Percentiles rank a stretch among this genome's conserved stretches.
Evolutionary conservation across 2,888 invertebrate genomes (phyloP).

Genomic region (Drosophila limbata): DNA sequence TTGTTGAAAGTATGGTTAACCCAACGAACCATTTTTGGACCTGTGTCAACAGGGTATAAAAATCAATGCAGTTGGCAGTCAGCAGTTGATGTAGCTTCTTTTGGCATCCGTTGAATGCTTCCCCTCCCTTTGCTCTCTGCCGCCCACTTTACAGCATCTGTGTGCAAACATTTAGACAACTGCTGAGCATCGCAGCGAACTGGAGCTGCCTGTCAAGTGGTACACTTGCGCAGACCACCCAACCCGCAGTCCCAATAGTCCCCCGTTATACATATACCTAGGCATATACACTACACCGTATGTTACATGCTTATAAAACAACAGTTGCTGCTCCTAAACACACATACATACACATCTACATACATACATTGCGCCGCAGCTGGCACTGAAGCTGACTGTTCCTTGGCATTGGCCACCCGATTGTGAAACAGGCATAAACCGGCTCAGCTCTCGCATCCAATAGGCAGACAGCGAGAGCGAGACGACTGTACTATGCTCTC

Average conservation of each 20-base stretch:
- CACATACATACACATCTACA: not conserved
- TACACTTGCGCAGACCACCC: conserved; percentile 54
- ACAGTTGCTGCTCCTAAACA: conserved; percentile 32
- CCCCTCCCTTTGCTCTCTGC: conserved; percentile 11
- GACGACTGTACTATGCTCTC: conserved; percentile 50
- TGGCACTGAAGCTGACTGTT: conserved; percentile 50
- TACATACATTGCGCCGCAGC: conserved; percentile 23
- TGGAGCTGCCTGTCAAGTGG: conserved; percentile 49
- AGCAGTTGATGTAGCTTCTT: conserved; percentile 62
- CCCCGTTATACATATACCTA: not conserved
- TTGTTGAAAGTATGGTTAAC: not conserved
- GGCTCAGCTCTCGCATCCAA: conserved; percentile 48
- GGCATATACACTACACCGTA: conserved; percentile 23
- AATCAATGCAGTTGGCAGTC: conserved; percentile 69
- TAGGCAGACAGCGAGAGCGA: conserved; percentile 47
- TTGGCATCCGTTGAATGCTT: conserved; percentile 26
- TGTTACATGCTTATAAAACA: conserved; percentile 22
- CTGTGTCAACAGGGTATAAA: conserved; percentile 43
- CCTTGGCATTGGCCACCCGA: conserved; percentile 59
- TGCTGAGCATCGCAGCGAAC: conserved; percentile 48
- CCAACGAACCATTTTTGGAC: not conserved
- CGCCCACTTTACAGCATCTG: conserved; percentile 51
- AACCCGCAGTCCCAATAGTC: conserved; percentile 6
- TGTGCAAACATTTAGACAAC: conserved; percentile 69
- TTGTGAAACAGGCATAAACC: conserved; percentile 53